These are phyloP conservation scores for Loriculus beryllinus DNA, from an alignment of 2,797 vertebrate genomes.

Conservation along the genomic window DNA sequence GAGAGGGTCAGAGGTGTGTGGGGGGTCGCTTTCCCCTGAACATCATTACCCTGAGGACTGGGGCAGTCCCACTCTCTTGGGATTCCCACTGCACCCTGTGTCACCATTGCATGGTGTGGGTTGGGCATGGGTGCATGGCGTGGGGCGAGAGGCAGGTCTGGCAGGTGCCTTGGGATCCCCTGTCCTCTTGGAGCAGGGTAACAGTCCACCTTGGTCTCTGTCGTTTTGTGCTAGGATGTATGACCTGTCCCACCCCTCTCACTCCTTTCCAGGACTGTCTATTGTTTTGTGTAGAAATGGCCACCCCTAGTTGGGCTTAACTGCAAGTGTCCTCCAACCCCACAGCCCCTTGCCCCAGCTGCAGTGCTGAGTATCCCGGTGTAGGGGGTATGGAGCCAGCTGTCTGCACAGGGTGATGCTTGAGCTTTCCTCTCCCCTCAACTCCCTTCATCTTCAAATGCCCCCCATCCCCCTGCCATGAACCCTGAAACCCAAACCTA, in stretches of 20 bases:
- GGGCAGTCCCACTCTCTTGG: not conserved
- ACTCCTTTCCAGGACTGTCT: not conserved
- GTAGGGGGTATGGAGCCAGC: not conserved
- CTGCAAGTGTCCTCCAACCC: not conserved
- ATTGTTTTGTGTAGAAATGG: slow-evolving; percentile 50
- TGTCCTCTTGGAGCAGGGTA: not conserved
- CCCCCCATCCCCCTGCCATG: not conserved
- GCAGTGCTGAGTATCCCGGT: not conserved
- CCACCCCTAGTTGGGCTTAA: not conserved
- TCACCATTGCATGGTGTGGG: not conserved
- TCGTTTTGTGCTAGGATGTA: not conserved
- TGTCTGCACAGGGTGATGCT: not conserved
- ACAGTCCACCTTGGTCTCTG: not conserved
- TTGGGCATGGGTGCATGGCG: not conserved
- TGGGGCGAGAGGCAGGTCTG: not conserved
- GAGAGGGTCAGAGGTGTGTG: slow-evolving; percentile 24
- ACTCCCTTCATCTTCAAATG: not conserved
- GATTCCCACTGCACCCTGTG: not conserved
- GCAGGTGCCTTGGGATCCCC: not conserved
- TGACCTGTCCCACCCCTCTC: not conserved
- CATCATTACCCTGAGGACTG: slow-evolving; percentile 29
- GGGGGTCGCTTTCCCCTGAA: slow-evolving; percentile 55
- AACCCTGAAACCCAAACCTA: slow-evolving; percentile 27
- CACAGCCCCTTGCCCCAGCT: not conserved
- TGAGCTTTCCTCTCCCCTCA: not conserved